Percentiles rank a stretch among this genome's conserved stretches.
These are phyloP conservation scores for Parnassius smintheus DNA, from an alignment of 2,888 invertebrate species.

Conservation along the genomic window DNA sequence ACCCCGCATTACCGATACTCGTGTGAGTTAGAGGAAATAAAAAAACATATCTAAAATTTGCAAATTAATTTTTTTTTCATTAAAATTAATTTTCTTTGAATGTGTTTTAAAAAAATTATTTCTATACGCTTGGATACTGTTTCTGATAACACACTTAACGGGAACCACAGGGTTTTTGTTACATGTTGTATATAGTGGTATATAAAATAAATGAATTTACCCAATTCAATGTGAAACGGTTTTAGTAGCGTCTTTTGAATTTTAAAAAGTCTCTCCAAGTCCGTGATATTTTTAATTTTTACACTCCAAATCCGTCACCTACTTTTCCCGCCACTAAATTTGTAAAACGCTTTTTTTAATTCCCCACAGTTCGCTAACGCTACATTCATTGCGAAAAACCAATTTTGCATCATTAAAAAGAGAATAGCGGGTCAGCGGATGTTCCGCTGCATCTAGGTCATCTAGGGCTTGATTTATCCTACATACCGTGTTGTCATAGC, in stretches of 20 bases:
- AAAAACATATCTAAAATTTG: too few relatives aligned
- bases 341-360: slow-evolving; percentile 1
- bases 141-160: too few relatives aligned
- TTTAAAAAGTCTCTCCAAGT: not conserved
- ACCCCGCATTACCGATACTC: too few relatives aligned
- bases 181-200: too few relatives aligned
- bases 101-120: too few relatives aligned
- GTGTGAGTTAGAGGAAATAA: too few relatives aligned
- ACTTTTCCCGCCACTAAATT: not conserved
- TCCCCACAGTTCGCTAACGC: not conserved
- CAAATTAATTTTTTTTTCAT: too few relatives aligned
- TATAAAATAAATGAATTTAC: too few relatives aligned
- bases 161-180: too few relatives aligned
- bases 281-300: not conserved
- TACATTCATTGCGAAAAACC: slow-evolving; percentile 14
- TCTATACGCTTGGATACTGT: too few relatives aligned
- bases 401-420: slow-evolving; percentile 13
- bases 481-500: slow-evolving; percentile 47
- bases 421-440: slow-evolving; percentile 18
- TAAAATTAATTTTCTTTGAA: too few relatives aligned
- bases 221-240: too few relatives aligned
- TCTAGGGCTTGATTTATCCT: slow-evolving; percentile 37
- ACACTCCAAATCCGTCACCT: not conserved
- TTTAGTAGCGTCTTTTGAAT: not conserved
- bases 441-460: slow-evolving; percentile 34